Conservation (phyloP, 2,797 vertebrate genomes). For the Coracias cyanogaster region DNA sequence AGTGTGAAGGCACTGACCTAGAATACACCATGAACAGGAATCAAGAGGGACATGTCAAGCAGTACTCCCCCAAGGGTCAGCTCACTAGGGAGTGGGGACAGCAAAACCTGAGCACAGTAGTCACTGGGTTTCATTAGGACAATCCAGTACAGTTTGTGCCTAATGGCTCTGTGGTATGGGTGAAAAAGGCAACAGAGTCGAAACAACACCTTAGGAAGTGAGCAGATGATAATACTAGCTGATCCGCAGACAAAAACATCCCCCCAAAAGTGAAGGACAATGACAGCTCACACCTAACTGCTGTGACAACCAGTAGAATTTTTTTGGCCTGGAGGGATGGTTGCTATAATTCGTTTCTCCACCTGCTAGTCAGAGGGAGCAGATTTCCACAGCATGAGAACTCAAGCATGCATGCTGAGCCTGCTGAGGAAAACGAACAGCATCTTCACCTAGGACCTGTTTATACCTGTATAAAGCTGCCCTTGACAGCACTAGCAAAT, state of each 20-base stretch:
- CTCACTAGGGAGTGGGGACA: not conserved
- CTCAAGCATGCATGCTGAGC: not conserved
- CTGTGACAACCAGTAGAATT: not conserved
- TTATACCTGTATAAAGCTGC: not conserved
- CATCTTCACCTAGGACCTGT: not conserved
- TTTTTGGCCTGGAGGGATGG: not conserved
- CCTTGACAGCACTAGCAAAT: constrained; percentile 19
- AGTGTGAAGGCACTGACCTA: not conserved
- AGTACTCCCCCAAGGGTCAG: not conserved
- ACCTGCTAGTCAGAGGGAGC: constrained; percentile 53
- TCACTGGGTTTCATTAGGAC: not conserved
- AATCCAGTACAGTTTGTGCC: not conserved
- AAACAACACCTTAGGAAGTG: not conserved
- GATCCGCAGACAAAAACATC: not conserved
- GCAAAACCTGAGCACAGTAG: not conserved
- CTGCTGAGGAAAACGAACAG: constrained; percentile 32
- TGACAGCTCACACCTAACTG: not conserved
- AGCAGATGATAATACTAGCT: not conserved
- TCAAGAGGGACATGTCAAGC: not conserved
- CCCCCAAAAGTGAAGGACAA: not conserved
- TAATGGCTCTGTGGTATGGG: not conserved
- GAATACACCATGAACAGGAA: not conserved
- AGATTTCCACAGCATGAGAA: constrained; percentile 66
- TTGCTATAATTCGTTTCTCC: constrained; percentile 29
- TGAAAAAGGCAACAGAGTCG: not conserved